Evolutionary conservation across 2,113 vertebrate species (phyloP), one percentile per base, ranked within the genome.

Genomic region (Todiramphus chloris): DNA sequence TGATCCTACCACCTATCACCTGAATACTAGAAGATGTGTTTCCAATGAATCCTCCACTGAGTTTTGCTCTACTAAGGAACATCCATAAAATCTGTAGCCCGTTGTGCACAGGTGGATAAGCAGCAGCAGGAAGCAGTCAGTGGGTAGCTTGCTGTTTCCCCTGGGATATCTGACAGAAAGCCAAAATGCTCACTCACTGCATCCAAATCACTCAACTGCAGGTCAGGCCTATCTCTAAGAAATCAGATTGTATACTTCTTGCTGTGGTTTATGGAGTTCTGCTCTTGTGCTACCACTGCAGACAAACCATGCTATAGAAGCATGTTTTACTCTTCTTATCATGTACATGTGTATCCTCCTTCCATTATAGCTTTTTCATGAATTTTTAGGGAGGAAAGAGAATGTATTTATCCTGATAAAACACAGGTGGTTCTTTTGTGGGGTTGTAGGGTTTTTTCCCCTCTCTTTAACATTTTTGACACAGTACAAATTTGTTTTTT

Each of bases 371-470:
- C 16, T 88, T 85, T 51, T 87, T 74, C 2, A 37, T 56, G 1
- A 58, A 5, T 59, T 70, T 84, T 90, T 58, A 59, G 53, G 12
- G 39, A 74, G 3, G 25, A 83, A 79, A 55, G 30, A 41, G 27
- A 46, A 76, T 46, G 9, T 48, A 23, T 83, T 84, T 94, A 43
- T 50, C 63, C 35, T 55, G n/a, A 28, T 81, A 74, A 92, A 92
- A 72, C 33, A 70, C n/a, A 70, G 51, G 7, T 75, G 23, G 30
- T 19, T 90, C 5, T 4, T 67, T 67, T 78, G 6, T 46, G 27
- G 13, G 1, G 6, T 28, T 50, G 16, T 27, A 10, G 1, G 4
- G 14, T 23, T 77, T 70, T 11, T 1, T 1, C 4, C 28, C 20
- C 0, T 69, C 18, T 64, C 19, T 16, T 90, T 68, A 88, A 51